A percentile compares a stretch with the other conserved stretches of the same genome.
These are phyloP conservation scores for Sarcophaga rosellei DNA, from an alignment of 2,888 invertebrate species.

Conservation along the genomic window DNA sequence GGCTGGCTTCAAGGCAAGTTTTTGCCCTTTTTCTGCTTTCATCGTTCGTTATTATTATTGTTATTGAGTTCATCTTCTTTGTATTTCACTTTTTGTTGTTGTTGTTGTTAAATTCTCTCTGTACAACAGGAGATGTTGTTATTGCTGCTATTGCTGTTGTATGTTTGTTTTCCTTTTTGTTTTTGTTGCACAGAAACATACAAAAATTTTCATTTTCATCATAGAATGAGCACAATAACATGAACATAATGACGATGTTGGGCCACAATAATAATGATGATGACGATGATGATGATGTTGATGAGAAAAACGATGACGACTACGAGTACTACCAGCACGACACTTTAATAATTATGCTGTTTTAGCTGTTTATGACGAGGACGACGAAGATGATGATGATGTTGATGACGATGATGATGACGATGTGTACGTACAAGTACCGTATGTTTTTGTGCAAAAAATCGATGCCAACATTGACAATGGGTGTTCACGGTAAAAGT, in stretches of 20 bases:
- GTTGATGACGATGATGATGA: slow-evolving; percentile 30
- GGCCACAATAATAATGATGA: slow-evolving; percentile 27
- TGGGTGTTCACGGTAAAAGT: slow-evolving; percentile 69
- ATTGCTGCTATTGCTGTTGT: slow-evolving; percentile 37
- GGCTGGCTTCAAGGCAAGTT: slow-evolving; percentile 59
- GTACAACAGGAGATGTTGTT: slow-evolving; percentile 40
- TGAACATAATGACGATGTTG: slow-evolving; percentile 21
- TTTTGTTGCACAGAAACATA: slow-evolving; percentile 45
- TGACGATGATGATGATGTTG: slow-evolving; percentile 17
- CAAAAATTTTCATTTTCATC: slow-evolving; percentile 62
- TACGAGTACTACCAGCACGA: background rate
- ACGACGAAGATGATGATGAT: slow-evolving; percentile 23
- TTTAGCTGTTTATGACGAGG: background rate
- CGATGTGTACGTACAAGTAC: slow-evolving; percentile 58
- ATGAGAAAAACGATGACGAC: slow-evolving; percentile 28
- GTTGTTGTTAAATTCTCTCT: slow-evolving; percentile 1
- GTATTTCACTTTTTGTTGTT: slow-evolving; percentile 4
- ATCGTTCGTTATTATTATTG: slow-evolving; percentile 52
- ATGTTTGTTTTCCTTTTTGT: background rate
- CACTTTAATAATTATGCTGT: slow-evolving; percentile 8
- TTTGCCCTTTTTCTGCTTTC: slow-evolving; percentile 60
- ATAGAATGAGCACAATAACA: slow-evolving; percentile 47
- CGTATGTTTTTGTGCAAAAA: slow-evolving; percentile 68
- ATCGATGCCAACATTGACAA: slow-evolving; percentile 72
- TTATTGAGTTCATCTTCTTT: slow-evolving; percentile 59